Conservation (phyloP, 2,888 invertebrate species). For the Andrena minutula region DNA sequence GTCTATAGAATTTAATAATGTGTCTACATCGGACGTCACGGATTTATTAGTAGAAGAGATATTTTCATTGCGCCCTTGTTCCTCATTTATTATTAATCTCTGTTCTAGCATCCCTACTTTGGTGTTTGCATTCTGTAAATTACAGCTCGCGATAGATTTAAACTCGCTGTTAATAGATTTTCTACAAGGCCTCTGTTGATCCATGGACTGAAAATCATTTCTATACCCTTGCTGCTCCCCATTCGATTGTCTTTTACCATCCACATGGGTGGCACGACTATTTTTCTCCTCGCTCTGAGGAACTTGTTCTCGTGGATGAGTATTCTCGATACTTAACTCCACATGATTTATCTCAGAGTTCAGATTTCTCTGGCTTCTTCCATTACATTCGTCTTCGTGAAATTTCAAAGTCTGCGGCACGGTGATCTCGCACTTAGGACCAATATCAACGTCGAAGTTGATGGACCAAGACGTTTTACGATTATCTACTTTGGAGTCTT, state of each 20-base stretch:
- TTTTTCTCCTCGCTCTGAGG: conserved; percentile 11
- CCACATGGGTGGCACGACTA: conserved; percentile 14
- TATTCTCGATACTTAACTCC: conserved; percentile 15
- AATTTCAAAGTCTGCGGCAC: not conserved
- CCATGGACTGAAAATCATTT: not conserved
- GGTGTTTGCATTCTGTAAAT: conserved; percentile 19
- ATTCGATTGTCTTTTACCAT: conserved; percentile 14
- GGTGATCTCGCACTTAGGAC: not conserved
- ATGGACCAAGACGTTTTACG: not conserved
- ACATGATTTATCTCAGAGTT: conserved; percentile 21
- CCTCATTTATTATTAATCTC: conserved; percentile 6
- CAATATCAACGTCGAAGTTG: not conserved
- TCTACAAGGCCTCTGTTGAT: conserved; percentile 14
- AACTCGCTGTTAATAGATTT: not conserved
- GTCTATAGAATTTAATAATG: conserved; percentile 21
- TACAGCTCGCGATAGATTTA: conserved; percentile 22
- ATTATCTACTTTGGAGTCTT: not conserved
- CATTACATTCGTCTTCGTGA: conserved; percentile 1
- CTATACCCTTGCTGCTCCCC: conserved; percentile 9
- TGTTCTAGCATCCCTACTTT: conserved; percentile 30
- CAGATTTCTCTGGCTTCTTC: not conserved
- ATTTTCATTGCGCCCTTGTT: conserved; percentile 21
- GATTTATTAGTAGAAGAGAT: conserved; percentile 20
- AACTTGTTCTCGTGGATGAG: conserved; percentile 14
- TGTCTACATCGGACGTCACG: conserved; percentile 1